These are phyloP conservation scores for Plecotus auritus DNA, from an alignment of 2,113 vertebrate species.

Conservation along the genomic window DNA sequence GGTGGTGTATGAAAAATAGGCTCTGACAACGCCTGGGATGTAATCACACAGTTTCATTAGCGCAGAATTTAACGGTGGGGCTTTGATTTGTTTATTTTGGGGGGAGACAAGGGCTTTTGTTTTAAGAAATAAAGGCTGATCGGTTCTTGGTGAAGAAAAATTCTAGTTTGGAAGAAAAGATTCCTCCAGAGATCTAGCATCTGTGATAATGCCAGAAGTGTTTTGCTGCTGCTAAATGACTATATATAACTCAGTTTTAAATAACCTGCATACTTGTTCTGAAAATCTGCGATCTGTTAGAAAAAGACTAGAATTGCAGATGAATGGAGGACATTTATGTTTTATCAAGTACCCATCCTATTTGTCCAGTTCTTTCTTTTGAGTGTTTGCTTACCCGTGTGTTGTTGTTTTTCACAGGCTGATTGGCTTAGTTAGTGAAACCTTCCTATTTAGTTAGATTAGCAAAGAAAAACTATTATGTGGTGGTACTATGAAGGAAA, in stretches of 20 bases:
- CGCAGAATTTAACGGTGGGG: slow-evolving; percentile 57
- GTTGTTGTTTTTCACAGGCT: background rate
- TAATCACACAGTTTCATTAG: slow-evolving; percentile 64
- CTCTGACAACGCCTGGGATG: slow-evolving; percentile 67
- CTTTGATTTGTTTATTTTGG: slow-evolving; percentile 50
- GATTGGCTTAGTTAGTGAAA: slow-evolving; percentile 43
- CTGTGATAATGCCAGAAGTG: slow-evolving; percentile 71
- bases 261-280: slow-evolving; percentile 71
- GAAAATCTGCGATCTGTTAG: slow-evolving; percentile 63
- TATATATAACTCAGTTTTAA: slow-evolving; percentile 78
- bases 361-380: slow-evolving; percentile 3
- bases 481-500: background rate
- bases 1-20: slow-evolving; percentile 70
- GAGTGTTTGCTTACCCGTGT: background rate
- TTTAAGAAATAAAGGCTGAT: slow-evolving; percentile 55
- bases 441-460: slow-evolving; percentile 37
- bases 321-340: slow-evolving; percentile 45
- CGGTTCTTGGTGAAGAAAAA: slow-evolving; percentile 56
- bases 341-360: slow-evolving; percentile 20
- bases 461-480: slow-evolving; percentile 26
- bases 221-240: slow-evolving; percentile 72
- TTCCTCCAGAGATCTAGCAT: slow-evolving; percentile 59
- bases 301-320: slow-evolving; percentile 56
- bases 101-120: slow-evolving; percentile 15
- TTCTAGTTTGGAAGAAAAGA: slow-evolving; percentile 28